Percentiles rank a stretch among this genome's conserved stretches.
phyloP scores from a whole-genome alignment of 1,140 invertebrate species.

The Diabrotica undecimpunctata region DNA sequence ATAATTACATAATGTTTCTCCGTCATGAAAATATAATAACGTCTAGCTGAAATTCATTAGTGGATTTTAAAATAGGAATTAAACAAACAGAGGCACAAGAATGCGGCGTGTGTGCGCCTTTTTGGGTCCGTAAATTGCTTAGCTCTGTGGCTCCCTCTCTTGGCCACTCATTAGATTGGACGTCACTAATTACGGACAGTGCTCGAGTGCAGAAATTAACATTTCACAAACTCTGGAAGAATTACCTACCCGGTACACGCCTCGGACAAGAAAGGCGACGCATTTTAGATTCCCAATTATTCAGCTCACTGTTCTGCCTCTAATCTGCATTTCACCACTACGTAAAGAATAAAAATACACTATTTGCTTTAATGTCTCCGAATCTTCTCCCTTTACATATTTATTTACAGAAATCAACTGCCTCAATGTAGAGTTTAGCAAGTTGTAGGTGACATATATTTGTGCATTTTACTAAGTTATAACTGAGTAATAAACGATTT shows the following conservation, averaged over 20 bases:
- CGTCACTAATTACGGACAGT: conserved; percentile 33
- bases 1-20: conserved; percentile 21
- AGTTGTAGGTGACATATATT: too few relatives aligned
- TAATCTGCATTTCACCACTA: not conserved
- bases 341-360: not conserved
- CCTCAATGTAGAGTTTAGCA: too few relatives aligned
- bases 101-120: conserved; percentile 2
- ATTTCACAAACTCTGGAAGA: conserved; percentile 25
- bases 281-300: conserved; percentile 3
- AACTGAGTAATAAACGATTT: too few relatives aligned
- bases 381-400: too few relatives aligned
- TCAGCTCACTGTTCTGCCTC: not conserved
- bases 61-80: conserved; percentile 37
- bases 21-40: conserved; percentile 23
- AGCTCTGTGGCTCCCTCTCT: conserved; percentile 17
- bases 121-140: conserved; percentile 30
- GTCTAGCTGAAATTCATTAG: conserved; percentile 30
- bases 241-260: not conserved
- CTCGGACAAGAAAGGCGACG: not conserved
- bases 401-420: too few relatives aligned
- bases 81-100: conserved; percentile 28
- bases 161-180: conserved; percentile 36
- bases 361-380: too few relatives aligned
- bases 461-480: too few relatives aligned
- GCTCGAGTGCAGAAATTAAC: conserved; percentile 26